A percentile compares a stretch with the other conserved stretches of the same genome.
phyloP scores from a whole-genome alignment of 2,888 invertebrate genomes.

The Colletes collaris region DNA sequence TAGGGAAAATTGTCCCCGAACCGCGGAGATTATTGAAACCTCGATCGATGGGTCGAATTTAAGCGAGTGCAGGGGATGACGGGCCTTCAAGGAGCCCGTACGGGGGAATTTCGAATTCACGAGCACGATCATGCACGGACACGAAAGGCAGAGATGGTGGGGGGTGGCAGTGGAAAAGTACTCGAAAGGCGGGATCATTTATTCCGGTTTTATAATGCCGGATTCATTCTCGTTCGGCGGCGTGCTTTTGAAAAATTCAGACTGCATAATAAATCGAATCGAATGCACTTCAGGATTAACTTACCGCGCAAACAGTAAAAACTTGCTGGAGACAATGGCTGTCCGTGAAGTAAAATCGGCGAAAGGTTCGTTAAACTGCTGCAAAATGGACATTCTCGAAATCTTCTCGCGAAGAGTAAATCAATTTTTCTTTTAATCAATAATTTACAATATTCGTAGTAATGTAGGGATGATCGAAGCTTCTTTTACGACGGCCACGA shows the following conservation, averaged over 20 bases:
- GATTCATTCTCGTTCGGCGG: conserved; percentile 8
- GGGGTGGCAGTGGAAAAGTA: conserved; percentile 15
- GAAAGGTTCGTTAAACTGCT: no score
- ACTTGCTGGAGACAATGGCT: neutral
- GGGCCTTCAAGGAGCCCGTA: neutral
- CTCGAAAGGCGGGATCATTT: conserved; percentile 47
- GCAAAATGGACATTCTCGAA: no score
- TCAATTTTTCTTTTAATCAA: no score
- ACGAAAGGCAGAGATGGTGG: neutral
- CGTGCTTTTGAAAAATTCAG: conserved; percentile 30
- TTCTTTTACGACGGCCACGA: neutral
- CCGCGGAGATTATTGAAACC: neutral
- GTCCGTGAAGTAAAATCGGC: neutral
- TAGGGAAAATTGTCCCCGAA: neutral
- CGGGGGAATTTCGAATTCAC: conserved; percentile 6
- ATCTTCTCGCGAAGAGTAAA: no score
- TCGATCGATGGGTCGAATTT: neutral
- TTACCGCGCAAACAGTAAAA: neutral
- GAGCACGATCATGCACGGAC: conserved; percentile 7
- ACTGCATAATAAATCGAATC: conserved; percentile 35
- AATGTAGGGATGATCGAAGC: no score
- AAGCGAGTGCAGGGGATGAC: neutral
- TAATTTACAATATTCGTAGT: no score
- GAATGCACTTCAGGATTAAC: conserved; percentile 10
- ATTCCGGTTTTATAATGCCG: conserved; percentile 37